Conservation (phyloP, 2,113 vertebrate species). For the Lepus timidus region DNA sequence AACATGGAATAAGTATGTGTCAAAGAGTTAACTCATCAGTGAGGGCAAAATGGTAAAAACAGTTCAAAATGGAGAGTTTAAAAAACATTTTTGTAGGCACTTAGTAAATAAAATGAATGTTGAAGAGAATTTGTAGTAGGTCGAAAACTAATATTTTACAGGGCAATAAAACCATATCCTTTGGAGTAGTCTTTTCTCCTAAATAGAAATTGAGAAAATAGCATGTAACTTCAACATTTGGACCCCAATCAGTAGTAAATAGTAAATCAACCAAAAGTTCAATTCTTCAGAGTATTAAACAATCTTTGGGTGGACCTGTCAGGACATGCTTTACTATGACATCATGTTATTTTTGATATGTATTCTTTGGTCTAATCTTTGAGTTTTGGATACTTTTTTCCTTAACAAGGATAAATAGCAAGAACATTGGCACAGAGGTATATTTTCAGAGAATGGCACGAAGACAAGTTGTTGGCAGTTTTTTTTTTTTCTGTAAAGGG, state of each 20-base stretch:
- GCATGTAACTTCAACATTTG: not conserved
- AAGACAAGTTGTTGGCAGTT: not conserved
- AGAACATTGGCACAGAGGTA: conserved; percentile 23
- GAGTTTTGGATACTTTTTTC: conserved; percentile 10
- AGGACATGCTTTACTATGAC: not conserved
- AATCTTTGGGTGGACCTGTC: not conserved
- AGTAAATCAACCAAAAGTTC: conserved; percentile 40
- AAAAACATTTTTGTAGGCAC: conserved; percentile 34
- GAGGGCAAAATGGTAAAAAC: conserved; percentile 48
- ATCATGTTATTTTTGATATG: not conserved
- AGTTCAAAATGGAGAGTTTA: conserved; percentile 14
- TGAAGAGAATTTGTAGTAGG: conserved; percentile 14
- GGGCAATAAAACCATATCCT: conserved; percentile 26
- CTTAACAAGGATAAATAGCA: conserved; percentile 30
- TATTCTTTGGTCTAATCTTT: not conserved
- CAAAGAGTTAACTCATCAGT: conserved; percentile 47
- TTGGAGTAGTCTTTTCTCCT: not conserved
- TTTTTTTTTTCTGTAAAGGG: not conserved
- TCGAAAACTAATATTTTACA: conserved; percentile 55
- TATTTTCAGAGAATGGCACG: conserved; percentile 30
- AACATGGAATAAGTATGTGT: conserved; percentile 24
- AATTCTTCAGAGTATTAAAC: conserved; percentile 5
- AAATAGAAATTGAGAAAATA: conserved; percentile 46
- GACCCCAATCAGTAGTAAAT: not conserved
- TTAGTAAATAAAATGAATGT: conserved; percentile 42